Evolutionary conservation across 2,113 vertebrate genomes (phyloP).

Genomic region (Salvator merianae): DNA sequence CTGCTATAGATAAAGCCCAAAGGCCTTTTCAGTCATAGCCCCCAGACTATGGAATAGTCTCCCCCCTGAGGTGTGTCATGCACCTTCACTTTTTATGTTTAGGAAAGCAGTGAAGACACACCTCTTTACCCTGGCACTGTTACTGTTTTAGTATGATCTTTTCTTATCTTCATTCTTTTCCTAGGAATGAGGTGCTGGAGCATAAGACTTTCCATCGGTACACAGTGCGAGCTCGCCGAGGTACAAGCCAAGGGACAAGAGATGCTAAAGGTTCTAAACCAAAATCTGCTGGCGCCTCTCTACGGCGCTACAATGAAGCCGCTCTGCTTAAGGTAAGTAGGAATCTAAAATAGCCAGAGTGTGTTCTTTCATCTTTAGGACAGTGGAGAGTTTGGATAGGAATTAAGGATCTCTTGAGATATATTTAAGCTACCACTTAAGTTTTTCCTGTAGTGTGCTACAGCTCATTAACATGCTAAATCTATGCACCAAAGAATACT

Average conservation of each 20-base stretch:
- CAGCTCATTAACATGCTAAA: neutral
- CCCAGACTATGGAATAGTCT: too few relatives aligned
- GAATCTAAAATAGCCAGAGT: neutral
- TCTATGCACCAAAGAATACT: neutral
- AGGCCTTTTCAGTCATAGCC: neutral
- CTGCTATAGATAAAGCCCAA: neutral
- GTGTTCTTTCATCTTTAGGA: neutral
- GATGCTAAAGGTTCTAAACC: constrained; percentile 82
- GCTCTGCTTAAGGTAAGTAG: constrained; percentile 80
- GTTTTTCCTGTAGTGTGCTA: neutral
- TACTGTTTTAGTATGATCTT: too few relatives aligned
- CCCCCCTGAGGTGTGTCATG: too few relatives aligned
- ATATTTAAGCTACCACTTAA: neutral
- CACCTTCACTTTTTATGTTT: too few relatives aligned
- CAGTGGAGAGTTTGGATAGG: neutral
- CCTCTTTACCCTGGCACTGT: too few relatives aligned
- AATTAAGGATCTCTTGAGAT: neutral
- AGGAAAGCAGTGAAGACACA: too few relatives aligned
- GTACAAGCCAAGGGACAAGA: constrained; percentile 84
- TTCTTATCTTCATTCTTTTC: constrained; percentile 7
- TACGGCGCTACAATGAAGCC: constrained; percentile 90
- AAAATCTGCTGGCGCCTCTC: constrained; percentile 87
- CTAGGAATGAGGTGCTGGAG: constrained; percentile 82
- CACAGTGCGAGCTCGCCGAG: constrained; percentile 90
- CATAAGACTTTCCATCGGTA: constrained; percentile 98